phyloP scores from a whole-genome alignment of 2,797 vertebrate genomes.

The Octomys mimax region DNA sequence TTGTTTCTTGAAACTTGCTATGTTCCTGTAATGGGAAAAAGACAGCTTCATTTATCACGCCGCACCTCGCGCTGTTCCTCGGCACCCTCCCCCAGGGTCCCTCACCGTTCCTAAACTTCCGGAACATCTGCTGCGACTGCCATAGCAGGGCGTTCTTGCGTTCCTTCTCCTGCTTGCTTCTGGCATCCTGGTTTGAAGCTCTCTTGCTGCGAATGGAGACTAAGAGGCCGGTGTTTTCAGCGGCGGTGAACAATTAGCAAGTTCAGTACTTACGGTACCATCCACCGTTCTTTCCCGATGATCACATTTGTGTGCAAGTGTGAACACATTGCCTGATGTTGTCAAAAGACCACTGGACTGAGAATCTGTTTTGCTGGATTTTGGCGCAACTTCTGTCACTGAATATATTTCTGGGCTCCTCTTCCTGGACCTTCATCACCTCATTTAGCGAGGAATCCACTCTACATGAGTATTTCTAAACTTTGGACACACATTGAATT shows the following conservation, averaged over 20 bases:
- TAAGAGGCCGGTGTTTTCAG: slow-evolving; percentile 14
- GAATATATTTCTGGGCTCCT: slow-evolving; percentile 1
- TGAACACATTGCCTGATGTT: not conserved
- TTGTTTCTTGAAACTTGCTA: slow-evolving; percentile 81
- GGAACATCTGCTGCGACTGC: slow-evolving; percentile 78
- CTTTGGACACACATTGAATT: not conserved
- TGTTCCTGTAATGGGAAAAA: slow-evolving; percentile 85
- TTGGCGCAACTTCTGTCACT: slow-evolving; percentile 3
- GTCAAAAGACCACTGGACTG: slow-evolving; percentile 25
- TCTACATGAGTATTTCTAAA: slow-evolving; percentile 9
- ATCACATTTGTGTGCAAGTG: slow-evolving; percentile 48
- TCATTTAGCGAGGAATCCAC: not conserved
- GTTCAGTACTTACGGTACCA: not conserved
- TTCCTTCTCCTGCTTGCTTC: not conserved
- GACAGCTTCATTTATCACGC: slow-evolving; percentile 85
- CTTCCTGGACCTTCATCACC: not conserved
- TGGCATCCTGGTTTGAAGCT: slow-evolving; percentile 52
- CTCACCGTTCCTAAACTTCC: slow-evolving; percentile 52
- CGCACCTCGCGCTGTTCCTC: slow-evolving; percentile 67
- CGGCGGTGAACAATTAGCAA: slow-evolving; percentile 34
- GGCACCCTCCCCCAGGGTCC: slow-evolving; percentile 55
- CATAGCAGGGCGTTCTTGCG: not conserved
- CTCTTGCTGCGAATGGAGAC: slow-evolving; percentile 20
- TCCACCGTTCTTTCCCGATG: slow-evolving; percentile 62
- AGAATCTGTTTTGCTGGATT: not conserved